Base-by-base conservation (phyloP, 2,113 vertebrate genomes). In the Tichodroma muraria region DNA sequence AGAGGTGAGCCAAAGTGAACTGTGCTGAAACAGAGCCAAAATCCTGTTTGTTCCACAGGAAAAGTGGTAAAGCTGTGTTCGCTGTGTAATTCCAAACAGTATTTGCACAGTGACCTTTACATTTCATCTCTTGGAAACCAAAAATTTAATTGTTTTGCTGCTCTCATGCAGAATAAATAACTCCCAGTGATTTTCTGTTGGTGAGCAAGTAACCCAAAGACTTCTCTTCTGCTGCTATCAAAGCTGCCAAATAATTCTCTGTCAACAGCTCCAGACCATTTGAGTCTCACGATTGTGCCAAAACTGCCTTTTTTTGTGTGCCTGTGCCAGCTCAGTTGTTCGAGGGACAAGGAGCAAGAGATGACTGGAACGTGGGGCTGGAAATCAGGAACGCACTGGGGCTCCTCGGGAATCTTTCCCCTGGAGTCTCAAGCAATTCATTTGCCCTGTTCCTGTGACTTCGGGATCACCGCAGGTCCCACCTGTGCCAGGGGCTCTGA, bases 1-100 rank as follows among this genome's bases (percentile, higher is more conserved):
- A 35, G 94, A 61, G 94, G 75, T 25, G 59, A 91, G 88, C 89
- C 93, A 93, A 64, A 91, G 91, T 64, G 91, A 95, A 91, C 85
- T 11, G 75, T 18, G 76, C 87, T 91, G 89, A 91, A 40, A 24
- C 45, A 24, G 4, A 15, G 95, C 85, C 93, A 27, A 91, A 60
- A 44, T 85, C 87, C 45, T 70, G 27, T 77, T 89, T 82, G 83
- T 91, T 89, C 71, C 93, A 79, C 79, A 70, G 87, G 94, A 90
- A 80, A 77, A 95, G 71, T 14, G 89, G 75, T 44, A 35, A 38
- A 94, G 52, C 93, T 50, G 75, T 5, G 63, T 70, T 37, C 1
- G 3, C 91, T 66, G 9, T 42, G 81, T 38, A 56, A 77, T 65
- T 70, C 90, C 85, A 90, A 80, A 70, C 38, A 42, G 4, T 19